Evolutionary conservation across 2,888 invertebrate genomes (phyloP).

Genomic region (Pterostichus niger): DNA sequence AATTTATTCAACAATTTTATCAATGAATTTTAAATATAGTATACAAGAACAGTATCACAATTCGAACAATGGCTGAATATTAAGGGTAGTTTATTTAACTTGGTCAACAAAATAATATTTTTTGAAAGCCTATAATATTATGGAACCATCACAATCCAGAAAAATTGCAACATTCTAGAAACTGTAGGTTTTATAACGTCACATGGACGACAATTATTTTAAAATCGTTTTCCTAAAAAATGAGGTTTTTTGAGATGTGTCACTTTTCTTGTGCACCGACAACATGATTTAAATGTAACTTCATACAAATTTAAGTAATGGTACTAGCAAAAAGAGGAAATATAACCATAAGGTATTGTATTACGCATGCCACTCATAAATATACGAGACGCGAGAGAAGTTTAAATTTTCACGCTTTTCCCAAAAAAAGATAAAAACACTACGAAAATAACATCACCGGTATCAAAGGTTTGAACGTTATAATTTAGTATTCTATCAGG

Average conservation of each 20-base stretch:
- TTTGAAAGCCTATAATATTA: conserved; percentile 2
- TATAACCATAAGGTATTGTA: too few species aligned
- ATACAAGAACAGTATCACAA: conserved; percentile 25
- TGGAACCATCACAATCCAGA: conserved; percentile 1
- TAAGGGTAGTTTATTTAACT: conserved; percentile 8
- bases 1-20: conserved; percentile 21
- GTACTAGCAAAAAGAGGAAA: too few species aligned
- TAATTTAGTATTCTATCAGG: too few species aligned
- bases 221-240: conserved; percentile 34
- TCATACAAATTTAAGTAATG: too few species aligned
- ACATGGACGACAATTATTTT: neutral
- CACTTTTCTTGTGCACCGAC: conserved; percentile 25
- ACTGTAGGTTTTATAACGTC: neutral
- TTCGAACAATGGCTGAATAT: neutral
- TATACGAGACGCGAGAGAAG: too few species aligned
- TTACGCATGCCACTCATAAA: too few species aligned
- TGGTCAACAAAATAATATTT: neutral
- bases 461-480: too few species aligned
- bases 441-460: too few species aligned
- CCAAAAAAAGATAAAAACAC: too few species aligned
- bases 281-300: neutral
- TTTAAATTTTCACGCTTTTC: too few species aligned
- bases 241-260: conserved; percentile 20
- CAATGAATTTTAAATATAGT: conserved; percentile 5
- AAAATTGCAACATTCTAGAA: neutral